Evolutionary conservation across 2,113 vertebrate species (phyloP).

Genomic region (Thermophis baileyi): DNA sequence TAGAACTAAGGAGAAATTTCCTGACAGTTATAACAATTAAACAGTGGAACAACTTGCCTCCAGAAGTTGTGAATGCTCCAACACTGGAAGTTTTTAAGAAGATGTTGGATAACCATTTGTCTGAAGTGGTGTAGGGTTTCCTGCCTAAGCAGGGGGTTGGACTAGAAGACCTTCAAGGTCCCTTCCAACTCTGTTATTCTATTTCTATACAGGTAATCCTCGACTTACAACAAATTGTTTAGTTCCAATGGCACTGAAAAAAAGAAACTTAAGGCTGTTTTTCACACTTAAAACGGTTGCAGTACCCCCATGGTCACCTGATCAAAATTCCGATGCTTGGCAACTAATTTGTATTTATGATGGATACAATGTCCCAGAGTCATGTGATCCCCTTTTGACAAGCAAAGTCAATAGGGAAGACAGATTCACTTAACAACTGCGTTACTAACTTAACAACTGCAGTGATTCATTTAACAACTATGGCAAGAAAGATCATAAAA

Average conservation of each 20-base stretch:
- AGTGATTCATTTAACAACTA: not conserved
- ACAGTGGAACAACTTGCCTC: no score
- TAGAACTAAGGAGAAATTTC: no score
- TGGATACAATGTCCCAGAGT: not conserved
- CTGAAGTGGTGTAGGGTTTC: no score
- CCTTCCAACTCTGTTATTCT: no score
- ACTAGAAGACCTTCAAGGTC: no score
- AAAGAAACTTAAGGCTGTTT: not conserved
- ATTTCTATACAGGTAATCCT: not conserved
- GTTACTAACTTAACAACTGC: not conserved
- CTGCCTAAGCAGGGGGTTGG: no score
- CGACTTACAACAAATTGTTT: not conserved
- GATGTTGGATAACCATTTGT: no score
- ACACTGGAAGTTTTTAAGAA: no score
- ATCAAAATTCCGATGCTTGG: not conserved
- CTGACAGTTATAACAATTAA: no score
- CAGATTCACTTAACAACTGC: not conserved
- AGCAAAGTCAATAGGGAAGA: not conserved
- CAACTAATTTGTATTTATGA: not conserved
- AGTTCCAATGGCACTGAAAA: not conserved
- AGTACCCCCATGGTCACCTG: not conserved
- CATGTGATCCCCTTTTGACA: not conserved
- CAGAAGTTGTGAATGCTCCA: no score
- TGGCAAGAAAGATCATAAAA: not conserved
- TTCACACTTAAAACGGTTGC: not conserved